phyloP scores from a whole-genome alignment of 2,113 vertebrate genomes.

The Poeciliopsis occidentalis region DNA sequence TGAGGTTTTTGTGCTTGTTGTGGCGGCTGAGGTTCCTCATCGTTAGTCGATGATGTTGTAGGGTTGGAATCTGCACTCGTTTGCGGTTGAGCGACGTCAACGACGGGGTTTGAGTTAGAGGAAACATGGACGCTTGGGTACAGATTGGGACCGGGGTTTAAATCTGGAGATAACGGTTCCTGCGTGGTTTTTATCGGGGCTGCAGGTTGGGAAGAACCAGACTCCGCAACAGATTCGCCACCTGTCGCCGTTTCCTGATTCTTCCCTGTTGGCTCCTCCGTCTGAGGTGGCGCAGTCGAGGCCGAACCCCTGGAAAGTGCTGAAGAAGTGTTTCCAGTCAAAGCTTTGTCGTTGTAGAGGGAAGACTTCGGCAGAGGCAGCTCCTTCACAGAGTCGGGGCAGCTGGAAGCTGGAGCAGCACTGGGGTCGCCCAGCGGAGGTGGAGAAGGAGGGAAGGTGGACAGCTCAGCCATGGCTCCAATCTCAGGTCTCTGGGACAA shows the following conservation, averaged over 20 bases:
- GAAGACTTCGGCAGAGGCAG: slow-evolving; percentile 64
- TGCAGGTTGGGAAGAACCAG: slow-evolving; percentile 24
- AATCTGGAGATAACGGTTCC: slow-evolving; percentile 50
- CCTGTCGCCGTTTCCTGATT: background rate
- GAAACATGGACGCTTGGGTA: slow-evolving; percentile 65
- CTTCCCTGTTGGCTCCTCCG: slow-evolving; percentile 21
- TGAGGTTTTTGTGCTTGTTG: slow-evolving; percentile 45
- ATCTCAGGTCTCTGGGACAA: slow-evolving; percentile 49
- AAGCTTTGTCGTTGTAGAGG: slow-evolving; percentile 68
- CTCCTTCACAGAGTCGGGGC: slow-evolving; percentile 44
- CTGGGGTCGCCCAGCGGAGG: slow-evolving; percentile 68
- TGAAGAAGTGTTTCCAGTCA: slow-evolving; percentile 44
- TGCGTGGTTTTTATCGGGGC: slow-evolving; percentile 14
- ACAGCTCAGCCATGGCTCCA: slow-evolving; percentile 81
- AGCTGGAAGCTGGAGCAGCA: slow-evolving; percentile 50
- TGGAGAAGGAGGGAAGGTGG: slow-evolving; percentile 72
- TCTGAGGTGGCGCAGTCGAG: background rate
- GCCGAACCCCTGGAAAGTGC: background rate
- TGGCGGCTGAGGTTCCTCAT: slow-evolving; percentile 40
- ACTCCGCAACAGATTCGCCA: slow-evolving; percentile 26
- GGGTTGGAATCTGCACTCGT: background rate
- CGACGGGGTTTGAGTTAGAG: slow-evolving; percentile 52
- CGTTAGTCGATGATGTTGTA: background rate
- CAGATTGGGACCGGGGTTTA: slow-evolving; percentile 68
- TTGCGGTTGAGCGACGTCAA: slow-evolving; percentile 32